phyloP scores from a whole-genome alignment of 2,113 vertebrate genomes.

The Corvus hawaiiensis region DNA sequence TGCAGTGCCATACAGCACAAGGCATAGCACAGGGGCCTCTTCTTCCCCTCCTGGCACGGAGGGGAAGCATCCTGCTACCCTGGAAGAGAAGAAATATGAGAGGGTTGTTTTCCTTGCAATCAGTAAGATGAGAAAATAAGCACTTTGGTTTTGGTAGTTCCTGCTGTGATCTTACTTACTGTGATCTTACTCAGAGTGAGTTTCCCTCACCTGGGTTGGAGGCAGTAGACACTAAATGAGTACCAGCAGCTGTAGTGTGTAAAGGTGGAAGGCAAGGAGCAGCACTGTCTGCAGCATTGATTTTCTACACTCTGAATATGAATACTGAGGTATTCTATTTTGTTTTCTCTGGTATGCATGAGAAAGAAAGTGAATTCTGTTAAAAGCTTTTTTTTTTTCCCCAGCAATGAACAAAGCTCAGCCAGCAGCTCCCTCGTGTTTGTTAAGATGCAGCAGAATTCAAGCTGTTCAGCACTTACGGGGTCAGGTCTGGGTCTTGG shows the following conservation, averaged over 20 bases:
- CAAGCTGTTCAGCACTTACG: not conserved
- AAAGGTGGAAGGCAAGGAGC: not conserved
- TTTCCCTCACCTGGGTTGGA: not conserved
- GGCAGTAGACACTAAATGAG: not conserved
- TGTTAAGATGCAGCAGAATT: not conserved
- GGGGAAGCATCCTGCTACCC: not conserved
- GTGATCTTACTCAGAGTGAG: not conserved
- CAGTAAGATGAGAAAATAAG: not conserved
- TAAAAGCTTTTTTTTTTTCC: not conserved
- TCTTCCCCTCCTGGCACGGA: not conserved
- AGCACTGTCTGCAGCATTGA: not conserved
- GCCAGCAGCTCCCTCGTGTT: not conserved
- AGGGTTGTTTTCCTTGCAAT: not conserved
- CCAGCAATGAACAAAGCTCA: not conserved
- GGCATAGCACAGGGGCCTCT: accelerated
- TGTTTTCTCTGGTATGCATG: not conserved
- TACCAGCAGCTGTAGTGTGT: not conserved
- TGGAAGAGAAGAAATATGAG: not conserved
- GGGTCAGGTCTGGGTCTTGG: not conserved
- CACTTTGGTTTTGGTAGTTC: not conserved
- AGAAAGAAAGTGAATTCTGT: not conserved
- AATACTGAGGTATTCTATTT: not conserved
- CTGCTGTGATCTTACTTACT: not conserved
- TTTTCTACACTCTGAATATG: not conserved
- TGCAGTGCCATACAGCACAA: not conserved